Percentiles rank a stretch among this genome's conserved stretches.
Evolutionary conservation across 2,797 vertebrate genomes (phyloP).

Genomic region (Brotula barbata): DNA sequence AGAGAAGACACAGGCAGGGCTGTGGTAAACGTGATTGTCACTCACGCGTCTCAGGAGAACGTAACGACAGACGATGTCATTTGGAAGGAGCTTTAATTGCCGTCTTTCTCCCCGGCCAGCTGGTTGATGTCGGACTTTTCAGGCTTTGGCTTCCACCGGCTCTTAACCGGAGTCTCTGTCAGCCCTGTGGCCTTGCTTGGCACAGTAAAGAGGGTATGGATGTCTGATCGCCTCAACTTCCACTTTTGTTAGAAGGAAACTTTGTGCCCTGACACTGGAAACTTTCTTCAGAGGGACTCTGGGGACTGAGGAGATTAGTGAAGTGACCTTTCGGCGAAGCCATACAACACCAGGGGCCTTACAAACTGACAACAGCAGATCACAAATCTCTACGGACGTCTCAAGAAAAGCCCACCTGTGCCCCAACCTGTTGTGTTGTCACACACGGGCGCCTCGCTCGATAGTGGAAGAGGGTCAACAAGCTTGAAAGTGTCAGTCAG

Average conservation of each 20-base stretch:
- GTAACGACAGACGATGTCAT: background rate
- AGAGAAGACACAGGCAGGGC: background rate
- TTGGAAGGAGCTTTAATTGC: conserved; percentile 9
- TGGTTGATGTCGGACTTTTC: conserved; percentile 25
- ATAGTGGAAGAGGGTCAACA: conserved; percentile 40
- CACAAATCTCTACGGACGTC: conserved; percentile 33
- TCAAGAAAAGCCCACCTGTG: conserved; percentile 27
- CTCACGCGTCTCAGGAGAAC: background rate
- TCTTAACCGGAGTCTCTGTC: conserved; percentile 8
- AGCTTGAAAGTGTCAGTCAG: conserved; percentile 48
- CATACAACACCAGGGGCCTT: conserved; percentile 42
- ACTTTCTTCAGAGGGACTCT: conserved; percentile 20
- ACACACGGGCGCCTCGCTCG: conserved; percentile 20
- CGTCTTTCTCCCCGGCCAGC: background rate
- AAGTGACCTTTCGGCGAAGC: conserved; percentile 15
- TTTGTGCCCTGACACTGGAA: conserved; percentile 33
- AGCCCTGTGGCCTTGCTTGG: conserved; percentile 20
- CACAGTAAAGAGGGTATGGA: conserved; percentile 5
- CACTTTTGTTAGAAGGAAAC: conserved; percentile 24
- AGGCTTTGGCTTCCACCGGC: conserved; percentile 18
- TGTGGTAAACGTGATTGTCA: conserved; percentile 1
- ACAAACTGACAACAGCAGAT: conserved; percentile 32
- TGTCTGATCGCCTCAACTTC: conserved; percentile 5
- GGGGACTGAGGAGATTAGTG: conserved; percentile 42
- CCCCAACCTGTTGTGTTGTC: conserved; percentile 27